phyloP scores from a whole-genome alignment of 2,797 vertebrate species.

The Pelobates cultripes region DNA sequence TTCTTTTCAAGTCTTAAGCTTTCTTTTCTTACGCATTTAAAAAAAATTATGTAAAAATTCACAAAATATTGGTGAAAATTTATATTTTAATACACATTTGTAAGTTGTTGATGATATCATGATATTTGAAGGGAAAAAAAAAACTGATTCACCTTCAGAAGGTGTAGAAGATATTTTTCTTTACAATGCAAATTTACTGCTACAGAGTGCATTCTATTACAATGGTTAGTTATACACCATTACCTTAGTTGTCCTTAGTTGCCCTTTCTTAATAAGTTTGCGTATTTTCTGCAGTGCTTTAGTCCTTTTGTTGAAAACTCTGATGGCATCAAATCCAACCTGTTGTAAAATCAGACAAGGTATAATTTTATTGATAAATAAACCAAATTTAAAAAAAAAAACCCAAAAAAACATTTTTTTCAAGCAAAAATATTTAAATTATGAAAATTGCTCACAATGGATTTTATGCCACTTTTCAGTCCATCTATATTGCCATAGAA shows the following conservation, averaged over 20 bases:
- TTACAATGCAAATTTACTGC: too few species aligned
- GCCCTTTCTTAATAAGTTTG: slow-evolving; percentile 81
- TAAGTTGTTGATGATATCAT: too few species aligned
- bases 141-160: too few species aligned
- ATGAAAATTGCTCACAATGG: slow-evolving; percentile 72
- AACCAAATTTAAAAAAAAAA: not conserved
- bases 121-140: too few species aligned
- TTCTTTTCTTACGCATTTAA: too few species aligned
- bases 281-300: slow-evolving; percentile 84
- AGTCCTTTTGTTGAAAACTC: slow-evolving; percentile 82
- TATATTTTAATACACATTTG: too few species aligned
- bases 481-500: slow-evolving; percentile 87
- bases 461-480: slow-evolving; percentile 79
- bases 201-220: too few species aligned
- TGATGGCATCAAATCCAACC: slow-evolving; percentile 86
- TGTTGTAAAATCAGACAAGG: slow-evolving; percentile 57
- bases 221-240: not conserved
- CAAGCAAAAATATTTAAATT: not conserved
- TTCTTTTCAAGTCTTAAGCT: too few species aligned
- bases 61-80: too few species aligned
- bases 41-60: too few species aligned
- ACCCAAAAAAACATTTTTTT: too few species aligned
- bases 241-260: slow-evolving; percentile 82
- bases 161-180: too few species aligned
- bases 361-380: not conserved